phyloP scores from a whole-genome alignment of 2,888 invertebrate genomes.

The Operophtera brumata region DNA sequence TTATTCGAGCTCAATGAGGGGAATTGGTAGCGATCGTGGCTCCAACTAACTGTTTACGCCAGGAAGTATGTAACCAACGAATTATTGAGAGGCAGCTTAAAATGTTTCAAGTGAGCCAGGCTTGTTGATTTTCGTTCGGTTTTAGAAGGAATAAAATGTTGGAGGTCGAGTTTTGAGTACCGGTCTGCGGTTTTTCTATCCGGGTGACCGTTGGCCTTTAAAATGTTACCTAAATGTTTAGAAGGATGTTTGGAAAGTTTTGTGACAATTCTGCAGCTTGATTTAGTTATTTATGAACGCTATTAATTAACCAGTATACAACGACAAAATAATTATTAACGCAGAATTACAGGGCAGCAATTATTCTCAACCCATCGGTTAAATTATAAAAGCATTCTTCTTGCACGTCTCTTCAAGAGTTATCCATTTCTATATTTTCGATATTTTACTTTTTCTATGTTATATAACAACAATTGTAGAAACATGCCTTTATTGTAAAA shows the following conservation, averaged over 20 bases:
- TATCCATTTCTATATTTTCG: no score
- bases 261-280: not conserved
- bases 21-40: not conserved
- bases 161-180: not conserved
- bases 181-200: slow-evolving; percentile 4
- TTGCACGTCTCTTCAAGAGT: no score
- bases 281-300: not conserved
- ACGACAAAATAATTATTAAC: no score
- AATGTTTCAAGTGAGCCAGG: slow-evolving; percentile 16
- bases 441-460: no score
- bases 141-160: slow-evolving; percentile 13
- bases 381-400: no score
- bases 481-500: no score
- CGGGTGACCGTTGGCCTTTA: not conserved
- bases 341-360: no score
- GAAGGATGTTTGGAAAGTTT: not conserved
- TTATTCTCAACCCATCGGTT: no score
- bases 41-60: slow-evolving; percentile 23
- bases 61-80: slow-evolving; percentile 24
- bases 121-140: slow-evolving; percentile 9
- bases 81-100: slow-evolving; percentile 22
- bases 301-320: not conserved
- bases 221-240: not conserved
- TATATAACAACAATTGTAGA: no score
- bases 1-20: no score